Evolutionary conservation across 2,797 vertebrate genomes (phyloP), one percentile per base, ranked within the genome.

Genomic region (Limosa lapponica): DNA sequence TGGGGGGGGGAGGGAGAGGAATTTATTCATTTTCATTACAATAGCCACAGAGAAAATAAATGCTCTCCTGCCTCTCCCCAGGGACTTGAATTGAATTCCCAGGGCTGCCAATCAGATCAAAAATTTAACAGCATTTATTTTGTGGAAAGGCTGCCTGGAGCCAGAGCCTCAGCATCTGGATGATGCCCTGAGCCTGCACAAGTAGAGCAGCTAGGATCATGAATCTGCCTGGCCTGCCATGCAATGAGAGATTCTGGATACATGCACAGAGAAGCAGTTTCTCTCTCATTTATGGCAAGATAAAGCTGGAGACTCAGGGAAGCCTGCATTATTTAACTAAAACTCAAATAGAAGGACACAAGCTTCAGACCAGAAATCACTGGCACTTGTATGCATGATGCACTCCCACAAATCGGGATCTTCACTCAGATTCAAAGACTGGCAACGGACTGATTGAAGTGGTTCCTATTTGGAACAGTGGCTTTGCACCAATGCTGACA

Each of bases 21-120:
- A 95, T 95, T 96, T 95, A 94, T 94, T 96, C 80, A 96, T 97
- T 97, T 97, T 96, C 95, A 95, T 95, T 22, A 97, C 95, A 97
- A 95, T 95, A 95, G 94, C 84, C 96, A 93, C 17, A 86, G 74
- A 97, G 91, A 93, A 96, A 95, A 95, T 91, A 93, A 94, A 85
- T 49, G 82, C 82, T 90, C 81, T 91, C 81, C 82, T 94, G 90
- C 64, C 41, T 95, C 85, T 94, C 95, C 82, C 81, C 27, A 32
- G 96, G 82, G 96, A 95, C 86, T 46, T 89, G 89, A 94, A 88
- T 91, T 91, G 94, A 96, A 97, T 97, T 96, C 96, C 89, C 96
- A 87, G 54, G 82, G 93, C 96, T 97, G 96, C 95, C 97, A 97
- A 97, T 97, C 97, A 97, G 94, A 96, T 93, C 90, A 89, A 87